A percentile compares a stretch with the other conserved stretches of the same genome.
These are phyloP conservation scores for Tetramorium simillimum DNA, from an alignment of 1,140 invertebrate species.

Conservation along the genomic window DNA sequence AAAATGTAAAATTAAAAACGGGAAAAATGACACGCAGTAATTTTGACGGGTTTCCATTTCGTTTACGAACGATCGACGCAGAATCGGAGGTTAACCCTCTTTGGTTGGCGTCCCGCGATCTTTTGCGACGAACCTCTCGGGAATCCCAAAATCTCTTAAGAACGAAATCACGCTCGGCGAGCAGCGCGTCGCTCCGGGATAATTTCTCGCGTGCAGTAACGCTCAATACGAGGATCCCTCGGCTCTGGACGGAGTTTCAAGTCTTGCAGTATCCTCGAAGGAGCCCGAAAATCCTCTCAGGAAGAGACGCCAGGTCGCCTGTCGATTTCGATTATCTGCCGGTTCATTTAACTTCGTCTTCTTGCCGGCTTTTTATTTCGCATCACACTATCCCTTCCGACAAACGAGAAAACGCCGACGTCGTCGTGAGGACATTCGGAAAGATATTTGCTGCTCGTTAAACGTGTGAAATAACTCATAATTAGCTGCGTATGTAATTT, in stretches of 20 bases:
- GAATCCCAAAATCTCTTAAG: constrained; percentile 56
- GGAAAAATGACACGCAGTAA: neutral
- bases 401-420: constrained; percentile 22
- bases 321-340: constrained; percentile 55
- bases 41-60: neutral
- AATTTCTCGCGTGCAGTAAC: constrained; percentile 56
- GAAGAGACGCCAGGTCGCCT: constrained; percentile 25
- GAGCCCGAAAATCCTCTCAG: constrained; percentile 26
- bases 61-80: constrained; percentile 18
- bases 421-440: neutral
- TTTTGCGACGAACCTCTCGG: constrained; percentile 11
- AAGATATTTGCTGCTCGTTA: constrained; percentile 23
- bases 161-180: constrained; percentile 49
- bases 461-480: neutral
- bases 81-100: constrained; percentile 24
- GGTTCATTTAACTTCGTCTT: constrained; percentile 56
- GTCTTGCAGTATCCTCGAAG: constrained; percentile 30
- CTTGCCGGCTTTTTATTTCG: constrained; percentile 40
- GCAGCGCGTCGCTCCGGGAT: constrained; percentile 26
- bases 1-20: neutral
- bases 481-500: neutral
- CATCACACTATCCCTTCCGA: neutral
- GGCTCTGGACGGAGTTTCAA: constrained; percentile 31
- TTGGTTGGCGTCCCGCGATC: neutral
- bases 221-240: constrained; percentile 38